Evolutionary conservation across 2,797 vertebrate species (phyloP).

Genomic region (Falco peregrinus): DNA sequence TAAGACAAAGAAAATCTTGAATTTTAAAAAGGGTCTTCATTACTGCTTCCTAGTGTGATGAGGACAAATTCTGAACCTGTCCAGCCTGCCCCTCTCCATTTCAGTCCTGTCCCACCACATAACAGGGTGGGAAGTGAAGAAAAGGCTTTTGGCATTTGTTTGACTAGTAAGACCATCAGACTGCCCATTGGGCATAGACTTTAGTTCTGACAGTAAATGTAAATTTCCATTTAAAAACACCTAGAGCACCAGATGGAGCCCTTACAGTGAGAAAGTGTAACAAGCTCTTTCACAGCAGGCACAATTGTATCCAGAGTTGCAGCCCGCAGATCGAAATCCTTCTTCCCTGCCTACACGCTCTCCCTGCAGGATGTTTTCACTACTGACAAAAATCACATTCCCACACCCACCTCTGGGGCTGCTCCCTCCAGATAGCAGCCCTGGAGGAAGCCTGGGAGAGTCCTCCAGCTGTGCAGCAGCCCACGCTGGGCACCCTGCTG

Average conservation of each 20-base stretch:
- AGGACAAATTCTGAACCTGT: not conserved
- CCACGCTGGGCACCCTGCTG: not conserved
- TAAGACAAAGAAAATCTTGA: not conserved
- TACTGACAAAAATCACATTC: not conserved
- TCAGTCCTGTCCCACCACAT: not conserved
- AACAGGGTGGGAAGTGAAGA: not conserved
- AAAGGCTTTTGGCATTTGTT: not conserved
- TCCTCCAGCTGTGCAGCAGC: not conserved
- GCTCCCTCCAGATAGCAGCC: not conserved
- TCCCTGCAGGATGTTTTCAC: not conserved
- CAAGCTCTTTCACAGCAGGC: slow-evolving; percentile 54
- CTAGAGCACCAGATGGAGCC: slow-evolving; percentile 37
- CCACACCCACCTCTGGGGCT: not conserved
- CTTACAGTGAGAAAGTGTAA: slow-evolving; percentile 57
- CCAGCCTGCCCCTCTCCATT: not conserved
- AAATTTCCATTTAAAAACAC: slow-evolving; percentile 38
- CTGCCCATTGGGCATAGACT: not conserved
- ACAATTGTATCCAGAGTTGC: not conserved
- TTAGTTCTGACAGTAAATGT: not conserved
- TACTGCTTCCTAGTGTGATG: not conserved
- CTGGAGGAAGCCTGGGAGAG: not conserved
- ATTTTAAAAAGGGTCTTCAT: not conserved
- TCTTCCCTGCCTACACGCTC: not conserved
- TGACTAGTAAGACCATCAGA: not conserved
- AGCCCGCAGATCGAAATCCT: not conserved